A percentile compares a stretch with the other conserved stretches of the same genome.
These are phyloP conservation scores for Drosophila kikkawai DNA, from an alignment of 1,140 invertebrate species.

Conservation along the genomic window DNA sequence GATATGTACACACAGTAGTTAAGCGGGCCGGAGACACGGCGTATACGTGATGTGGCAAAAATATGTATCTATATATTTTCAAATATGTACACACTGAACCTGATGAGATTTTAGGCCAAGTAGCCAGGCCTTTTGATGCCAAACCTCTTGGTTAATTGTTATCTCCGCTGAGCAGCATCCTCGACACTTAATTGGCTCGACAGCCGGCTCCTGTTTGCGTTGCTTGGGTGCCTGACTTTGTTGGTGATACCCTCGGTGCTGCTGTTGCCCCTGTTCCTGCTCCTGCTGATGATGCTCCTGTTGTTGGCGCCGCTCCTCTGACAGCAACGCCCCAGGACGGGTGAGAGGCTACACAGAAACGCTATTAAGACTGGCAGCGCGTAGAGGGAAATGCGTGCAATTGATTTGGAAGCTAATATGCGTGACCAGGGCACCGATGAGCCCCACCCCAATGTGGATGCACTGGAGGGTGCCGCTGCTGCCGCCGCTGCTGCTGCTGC, in stretches of 20 bases:
- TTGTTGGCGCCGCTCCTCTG: slow-evolving; percentile 4
- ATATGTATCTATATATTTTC: slow-evolving; percentile 22
- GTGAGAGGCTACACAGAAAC: slow-evolving; percentile 70
- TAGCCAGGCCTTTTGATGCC: slow-evolving; percentile 24
- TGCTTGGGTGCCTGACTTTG: slow-evolving; percentile 12
- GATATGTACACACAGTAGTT: slow-evolving; percentile 53
- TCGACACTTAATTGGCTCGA: slow-evolving; percentile 67
- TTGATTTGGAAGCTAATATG: slow-evolving; percentile 74
- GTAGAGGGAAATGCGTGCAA: slow-evolving; percentile 78
- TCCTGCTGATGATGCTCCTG: slow-evolving; percentile 10
- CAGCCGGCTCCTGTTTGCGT: slow-evolving; percentile 37
- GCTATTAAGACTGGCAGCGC: slow-evolving; percentile 80
- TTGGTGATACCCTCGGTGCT: slow-evolving; percentile 33
- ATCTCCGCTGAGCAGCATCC: slow-evolving; percentile 56
- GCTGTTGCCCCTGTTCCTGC: slow-evolving; percentile 1
- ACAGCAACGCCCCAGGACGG: slow-evolving; percentile 29
- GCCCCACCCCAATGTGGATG: slow-evolving; percentile 22
- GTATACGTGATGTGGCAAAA: slow-evolving; percentile 68
- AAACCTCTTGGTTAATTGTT: slow-evolving; percentile 75
- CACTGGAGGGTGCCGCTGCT: slow-evolving; percentile 37
- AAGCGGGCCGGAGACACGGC: slow-evolving; percentile 48
- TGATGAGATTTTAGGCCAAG: slow-evolving; percentile 36
- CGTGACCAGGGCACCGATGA: slow-evolving; percentile 61
- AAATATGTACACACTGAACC: slow-evolving; percentile 67
- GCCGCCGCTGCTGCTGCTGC: slow-evolving; percentile 56